Evolutionary conservation across 2,888 invertebrate genomes (phyloP), one percentile per base, ranked within the genome.

Genomic region (Ganaspis brasiliensis): DNA sequence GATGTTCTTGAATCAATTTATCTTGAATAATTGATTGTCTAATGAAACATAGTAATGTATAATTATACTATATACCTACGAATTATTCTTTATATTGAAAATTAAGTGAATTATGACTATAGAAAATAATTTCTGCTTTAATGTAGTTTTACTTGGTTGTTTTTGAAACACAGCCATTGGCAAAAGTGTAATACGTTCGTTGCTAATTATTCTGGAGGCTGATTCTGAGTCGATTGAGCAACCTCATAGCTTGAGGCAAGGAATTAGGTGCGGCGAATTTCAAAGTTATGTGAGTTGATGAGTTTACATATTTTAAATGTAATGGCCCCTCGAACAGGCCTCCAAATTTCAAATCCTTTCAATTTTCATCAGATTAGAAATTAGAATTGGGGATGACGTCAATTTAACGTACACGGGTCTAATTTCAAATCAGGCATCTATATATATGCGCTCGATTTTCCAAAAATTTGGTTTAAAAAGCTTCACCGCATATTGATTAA

Each of bases 271-370:
- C 63, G 63, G 63, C 63, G 63, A 63, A 63, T 63, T 40, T 63
- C 63, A 40, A 63, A 63, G 63, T 63, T 63, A 63, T 63, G 37
- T 14, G 63, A 63, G 63, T 63, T 63, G 63, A 63, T 63, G 63
- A 40, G 63, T 63, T 37, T 21, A 63, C 63, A 63, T 63, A 63
- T 63, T 63, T 63, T 63, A 63, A 63, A 40, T 37, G 37, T 63
- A 63, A 63, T 63, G 63, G 52, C 52, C 52, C 52, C 19, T n/a
- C 19, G 19, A 52, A 52, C 19, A 21, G 26, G 21, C 56, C 24
- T 56, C 14, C 12, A 56, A 56, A 56, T 56, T 56, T 56, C 56
- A 56, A 26, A 56, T 24, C 12, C 26, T 56, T 56, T 56, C 12
- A 56, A 56, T 56, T 56, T 56, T 56, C 26, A 56, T 24, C 21